phyloP scores from a whole-genome alignment of 2,888 invertebrate genomes.

The Terebella lapidaria region DNA sequence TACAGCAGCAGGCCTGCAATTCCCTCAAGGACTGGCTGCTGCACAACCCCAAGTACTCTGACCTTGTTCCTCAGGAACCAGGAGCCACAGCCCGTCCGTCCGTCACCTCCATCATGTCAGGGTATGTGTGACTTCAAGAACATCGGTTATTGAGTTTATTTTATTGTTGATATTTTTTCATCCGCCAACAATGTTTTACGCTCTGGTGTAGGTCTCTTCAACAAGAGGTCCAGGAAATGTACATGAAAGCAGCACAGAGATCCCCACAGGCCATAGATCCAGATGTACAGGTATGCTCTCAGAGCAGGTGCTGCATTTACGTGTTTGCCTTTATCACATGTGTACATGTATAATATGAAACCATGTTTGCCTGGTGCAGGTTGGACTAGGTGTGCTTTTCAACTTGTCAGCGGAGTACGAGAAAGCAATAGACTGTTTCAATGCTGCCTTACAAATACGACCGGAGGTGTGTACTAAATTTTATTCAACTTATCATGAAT shows the following conservation, averaged over 20 bases:
- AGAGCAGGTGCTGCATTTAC: background rate
- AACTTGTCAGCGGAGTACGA: constrained; percentile 91
- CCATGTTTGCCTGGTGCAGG: constrained; percentile 48
- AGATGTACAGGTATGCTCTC: constrained; percentile 70
- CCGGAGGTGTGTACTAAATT: constrained; percentile 60
- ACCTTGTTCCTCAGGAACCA: constrained; percentile 59
- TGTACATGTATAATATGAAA: no score
- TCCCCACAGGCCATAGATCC: constrained; percentile 61
- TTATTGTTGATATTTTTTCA: no score
- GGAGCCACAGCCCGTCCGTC: constrained; percentile 20
- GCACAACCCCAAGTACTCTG: constrained; percentile 75
- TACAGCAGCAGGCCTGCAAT: constrained; percentile 81
- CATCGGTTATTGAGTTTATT: no score
- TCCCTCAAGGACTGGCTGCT: constrained; percentile 62
- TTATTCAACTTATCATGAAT: no score
- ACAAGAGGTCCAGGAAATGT: constrained; percentile 37
- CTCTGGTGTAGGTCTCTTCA: constrained; percentile 25
- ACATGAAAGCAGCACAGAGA: constrained; percentile 38
- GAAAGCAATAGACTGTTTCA: constrained; percentile 94
- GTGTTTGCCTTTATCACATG: background rate
- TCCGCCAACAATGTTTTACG: no score
- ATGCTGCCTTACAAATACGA: constrained; percentile 77
- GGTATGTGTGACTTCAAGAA: no score
- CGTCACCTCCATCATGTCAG: constrained; percentile 45
- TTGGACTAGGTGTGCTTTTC: constrained; percentile 89